Conservation (phyloP, 2,888 invertebrate species). For the Harpagoxenus sublaevis region DNA sequence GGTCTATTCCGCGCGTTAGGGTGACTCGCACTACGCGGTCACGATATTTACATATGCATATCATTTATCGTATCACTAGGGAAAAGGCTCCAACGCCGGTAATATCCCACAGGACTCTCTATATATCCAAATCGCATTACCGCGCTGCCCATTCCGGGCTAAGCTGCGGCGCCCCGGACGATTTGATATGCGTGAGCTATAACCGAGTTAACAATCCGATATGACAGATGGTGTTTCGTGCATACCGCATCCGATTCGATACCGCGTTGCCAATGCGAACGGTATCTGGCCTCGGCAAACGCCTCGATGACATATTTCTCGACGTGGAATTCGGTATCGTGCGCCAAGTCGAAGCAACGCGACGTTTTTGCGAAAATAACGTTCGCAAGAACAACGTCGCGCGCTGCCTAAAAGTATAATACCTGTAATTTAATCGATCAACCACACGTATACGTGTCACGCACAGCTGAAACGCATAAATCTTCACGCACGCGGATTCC, state of each 20-base stretch:
- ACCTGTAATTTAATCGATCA: background rate
- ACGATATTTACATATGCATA: conserved; percentile 86
- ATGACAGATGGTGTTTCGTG: conserved; percentile 84
- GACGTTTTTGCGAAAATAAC: background rate
- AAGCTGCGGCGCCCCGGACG: conserved; percentile 79
- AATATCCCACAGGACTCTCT: conserved; percentile 84
- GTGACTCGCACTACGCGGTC: conserved; percentile 80
- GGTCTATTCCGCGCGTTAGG: conserved; percentile 63
- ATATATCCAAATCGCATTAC: conserved; percentile 85
- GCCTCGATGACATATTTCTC: conserved; percentile 11
- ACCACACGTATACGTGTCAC: background rate
- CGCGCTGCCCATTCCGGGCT: conserved; percentile 79
- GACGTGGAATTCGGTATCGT: background rate
- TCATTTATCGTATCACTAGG: conserved; percentile 82
- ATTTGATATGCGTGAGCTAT: conserved; percentile 85
- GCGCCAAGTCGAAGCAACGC: background rate
- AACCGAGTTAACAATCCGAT: conserved; percentile 84
- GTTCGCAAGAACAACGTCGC: too few relatives aligned
- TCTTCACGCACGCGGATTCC: background rate
- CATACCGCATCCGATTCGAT: conserved; percentile 35
- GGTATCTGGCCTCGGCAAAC: conserved; percentile 15
- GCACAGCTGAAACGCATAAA: background rate
- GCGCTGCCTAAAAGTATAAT: background rate
- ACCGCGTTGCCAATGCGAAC: conserved; percentile 22
- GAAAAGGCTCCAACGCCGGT: conserved; percentile 74